Evolutionary conservation across 1,140 invertebrate genomes (phyloP).

Genomic region (Laupala kohalensis): DNA sequence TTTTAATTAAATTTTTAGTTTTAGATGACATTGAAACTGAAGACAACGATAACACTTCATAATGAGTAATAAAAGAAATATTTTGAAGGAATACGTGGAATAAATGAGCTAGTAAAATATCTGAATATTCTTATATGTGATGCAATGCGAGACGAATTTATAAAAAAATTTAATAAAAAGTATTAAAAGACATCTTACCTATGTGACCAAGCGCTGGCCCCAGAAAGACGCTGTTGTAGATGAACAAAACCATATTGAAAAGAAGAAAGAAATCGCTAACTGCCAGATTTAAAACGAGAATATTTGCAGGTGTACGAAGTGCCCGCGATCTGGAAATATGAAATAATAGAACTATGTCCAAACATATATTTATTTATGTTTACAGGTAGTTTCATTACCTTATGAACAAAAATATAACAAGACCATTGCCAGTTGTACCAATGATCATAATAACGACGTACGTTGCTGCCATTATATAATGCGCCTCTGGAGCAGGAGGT

Average conservation of each 20-base stretch:
- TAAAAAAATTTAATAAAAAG: no score
- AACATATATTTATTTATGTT: conserved; percentile 10
- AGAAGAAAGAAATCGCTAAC: conserved; percentile 60
- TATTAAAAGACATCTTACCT: no score
- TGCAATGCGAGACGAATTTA: no score
- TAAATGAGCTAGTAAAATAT: no score
- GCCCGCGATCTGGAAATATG: conserved; percentile 44
- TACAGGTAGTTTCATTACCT: conserved; percentile 37
- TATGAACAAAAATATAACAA: conserved; percentile 49
- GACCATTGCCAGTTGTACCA: conserved; percentile 45
- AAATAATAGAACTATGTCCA: conserved; percentile 1
- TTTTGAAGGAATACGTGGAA: no score
- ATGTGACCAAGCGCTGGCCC: conserved; percentile 52
- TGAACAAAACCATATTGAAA: conserved; percentile 51
- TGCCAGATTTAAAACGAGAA: conserved; percentile 61
- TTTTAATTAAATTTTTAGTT: no score
- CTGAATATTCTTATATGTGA: no score
- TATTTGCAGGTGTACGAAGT: conserved; percentile 59
- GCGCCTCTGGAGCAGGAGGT: conserved; percentile 35
- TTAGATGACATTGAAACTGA: no score
- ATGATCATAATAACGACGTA: conserved; percentile 44
- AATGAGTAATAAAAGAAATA: no score
- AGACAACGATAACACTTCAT: no score
- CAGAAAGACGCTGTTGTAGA: conserved; percentile 52
- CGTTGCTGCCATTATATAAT: conserved; percentile 39